Percentiles rank a stretch among this genome's conserved stretches.
These are phyloP conservation scores for Ancistrus triradiatus DNA, from an alignment of 2,113 vertebrate genomes.

Conservation along the genomic window DNA sequence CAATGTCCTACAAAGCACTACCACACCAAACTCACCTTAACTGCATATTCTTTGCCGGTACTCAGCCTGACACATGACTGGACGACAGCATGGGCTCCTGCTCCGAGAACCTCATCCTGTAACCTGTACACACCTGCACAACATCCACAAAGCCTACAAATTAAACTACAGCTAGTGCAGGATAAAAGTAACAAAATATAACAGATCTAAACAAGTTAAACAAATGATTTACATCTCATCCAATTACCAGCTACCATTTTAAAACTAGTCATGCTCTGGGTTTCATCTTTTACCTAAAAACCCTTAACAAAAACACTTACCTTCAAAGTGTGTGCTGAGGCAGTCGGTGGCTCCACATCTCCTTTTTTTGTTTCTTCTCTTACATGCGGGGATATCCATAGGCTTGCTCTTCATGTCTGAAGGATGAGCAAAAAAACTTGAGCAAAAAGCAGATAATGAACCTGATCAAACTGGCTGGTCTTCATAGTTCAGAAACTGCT, in stretches of 20 bases:
- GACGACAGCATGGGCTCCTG: conserved; percentile 91
- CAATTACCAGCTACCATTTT: too few relatives aligned
- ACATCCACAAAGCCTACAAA: not conserved
- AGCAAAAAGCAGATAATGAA: not conserved
- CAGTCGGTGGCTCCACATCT: conserved; percentile 91
- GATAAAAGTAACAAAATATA: too few relatives aligned
- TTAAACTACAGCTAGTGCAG: too few relatives aligned
- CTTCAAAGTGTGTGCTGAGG: conserved; percentile 91
- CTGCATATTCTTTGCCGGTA: conserved; percentile 93
- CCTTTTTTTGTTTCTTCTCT: conserved; percentile 95
- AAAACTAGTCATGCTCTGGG: too few relatives aligned
- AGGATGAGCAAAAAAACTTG: not conserved
- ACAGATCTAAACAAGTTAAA: too few relatives aligned
- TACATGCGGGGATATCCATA: conserved; percentile 91
- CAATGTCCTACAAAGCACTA: too few relatives aligned
- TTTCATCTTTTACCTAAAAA: too few relatives aligned
- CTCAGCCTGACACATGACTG: conserved; percentile 92
- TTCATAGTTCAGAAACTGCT: too few relatives aligned
- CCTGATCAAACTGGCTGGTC: too few relatives aligned
- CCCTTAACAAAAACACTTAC: too few relatives aligned
- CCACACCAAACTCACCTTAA: conserved; percentile 84
- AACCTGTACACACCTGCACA: conserved; percentile 89
- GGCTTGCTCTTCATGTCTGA: conserved; percentile 88
- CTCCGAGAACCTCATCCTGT: conserved; percentile 88
- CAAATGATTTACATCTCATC: too few relatives aligned